Conservation (phyloP, 2,888 invertebrate genomes). For the Girardia tigrina region DNA sequence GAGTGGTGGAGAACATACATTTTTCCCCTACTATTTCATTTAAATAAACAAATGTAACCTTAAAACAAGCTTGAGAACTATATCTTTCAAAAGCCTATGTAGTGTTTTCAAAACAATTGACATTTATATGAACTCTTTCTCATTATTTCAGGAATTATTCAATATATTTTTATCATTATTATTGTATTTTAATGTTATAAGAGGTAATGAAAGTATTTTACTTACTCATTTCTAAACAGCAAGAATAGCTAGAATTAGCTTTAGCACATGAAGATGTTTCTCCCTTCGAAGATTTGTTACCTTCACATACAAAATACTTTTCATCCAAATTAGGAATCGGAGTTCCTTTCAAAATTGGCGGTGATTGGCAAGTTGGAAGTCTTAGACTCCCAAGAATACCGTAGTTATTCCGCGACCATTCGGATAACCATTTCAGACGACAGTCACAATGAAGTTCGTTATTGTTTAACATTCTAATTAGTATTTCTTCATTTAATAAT, state of each 20-base stretch:
- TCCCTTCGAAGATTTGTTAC: not conserved
- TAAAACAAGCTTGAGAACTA: no score
- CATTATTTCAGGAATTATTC: no score
- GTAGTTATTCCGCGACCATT: not conserved
- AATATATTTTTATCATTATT: no score
- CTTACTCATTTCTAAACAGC: no score
- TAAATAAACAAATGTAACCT: no score
- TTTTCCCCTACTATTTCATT: no score
- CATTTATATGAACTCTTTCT: no score
- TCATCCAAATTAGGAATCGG: not conserved
- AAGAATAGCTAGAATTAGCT: not conserved
- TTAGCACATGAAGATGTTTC: not conserved
- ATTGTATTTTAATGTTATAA: no score
- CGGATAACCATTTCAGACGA: not conserved
- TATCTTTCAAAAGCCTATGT: no score
- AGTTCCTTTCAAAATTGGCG: not conserved
- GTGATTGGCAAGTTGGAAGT: not conserved
- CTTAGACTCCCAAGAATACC: not conserved
- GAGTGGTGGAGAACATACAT: no score
- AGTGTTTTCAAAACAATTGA: no score
- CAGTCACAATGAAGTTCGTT: not conserved
- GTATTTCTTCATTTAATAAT: not conserved
- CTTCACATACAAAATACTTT: not conserved
- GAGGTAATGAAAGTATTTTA: no score
- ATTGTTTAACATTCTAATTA: not conserved